Evolutionary conservation across 53 echinoderm and acorn worm genomes (phyloP).

Genomic region (Luidia sarsii): DNA sequence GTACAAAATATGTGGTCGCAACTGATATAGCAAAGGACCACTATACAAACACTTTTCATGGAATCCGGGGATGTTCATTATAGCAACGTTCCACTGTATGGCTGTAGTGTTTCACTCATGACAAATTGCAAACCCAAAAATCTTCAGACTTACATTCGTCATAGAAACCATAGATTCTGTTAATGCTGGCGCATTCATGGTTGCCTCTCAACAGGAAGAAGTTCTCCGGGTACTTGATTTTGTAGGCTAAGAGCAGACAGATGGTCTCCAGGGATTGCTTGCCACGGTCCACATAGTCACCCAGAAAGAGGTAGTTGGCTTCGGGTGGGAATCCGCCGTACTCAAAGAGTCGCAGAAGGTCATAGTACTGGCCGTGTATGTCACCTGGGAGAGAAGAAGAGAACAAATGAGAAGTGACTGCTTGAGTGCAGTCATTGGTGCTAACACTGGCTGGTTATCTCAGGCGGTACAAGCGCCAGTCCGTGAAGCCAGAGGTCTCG

Average conservation of each 20-base stretch:
- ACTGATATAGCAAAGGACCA: no score
- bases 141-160: conserved; percentile 94
- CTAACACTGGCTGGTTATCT: no score
- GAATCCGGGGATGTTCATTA: no score
- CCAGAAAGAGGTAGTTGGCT: conserved; percentile 97
- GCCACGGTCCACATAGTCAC: conserved; percentile 98
- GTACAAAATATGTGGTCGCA: no score
- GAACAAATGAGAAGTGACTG: no score
- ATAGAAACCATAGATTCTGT: conserved; percentile 99
- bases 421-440: no score
- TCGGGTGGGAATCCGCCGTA: conserved; percentile 99
- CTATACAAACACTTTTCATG: no score
- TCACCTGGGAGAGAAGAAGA: conserved; percentile 67
- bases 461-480: no score
- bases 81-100: no score
- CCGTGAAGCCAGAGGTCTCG: no score
- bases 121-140: no score
- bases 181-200: conserved; percentile 99
- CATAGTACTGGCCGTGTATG: conserved; percentile 99
- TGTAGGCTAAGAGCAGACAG: conserved; percentile 96
- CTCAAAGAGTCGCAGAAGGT: conserved; percentile 94
- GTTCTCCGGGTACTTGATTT: conserved; percentile 99
- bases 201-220: conserved; percentile 97
- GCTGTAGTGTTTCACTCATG: no score
- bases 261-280: conserved; percentile 99